Conservation (phyloP, 2,888 invertebrate genomes). For the Aromia moschata region DNA sequence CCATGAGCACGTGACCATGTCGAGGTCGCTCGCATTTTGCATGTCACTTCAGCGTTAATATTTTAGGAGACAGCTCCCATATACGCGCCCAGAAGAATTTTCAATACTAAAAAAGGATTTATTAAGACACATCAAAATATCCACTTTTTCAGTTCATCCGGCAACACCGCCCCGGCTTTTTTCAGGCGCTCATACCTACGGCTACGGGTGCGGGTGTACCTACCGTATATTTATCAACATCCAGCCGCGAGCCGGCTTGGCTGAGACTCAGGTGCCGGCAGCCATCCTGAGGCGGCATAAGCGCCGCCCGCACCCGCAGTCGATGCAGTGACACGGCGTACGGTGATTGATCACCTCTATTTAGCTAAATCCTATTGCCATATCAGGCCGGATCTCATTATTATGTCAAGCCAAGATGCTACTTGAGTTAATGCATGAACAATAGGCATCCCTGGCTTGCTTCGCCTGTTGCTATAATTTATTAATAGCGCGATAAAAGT, state of each 20-base stretch:
- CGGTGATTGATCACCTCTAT: slow-evolving; percentile 62
- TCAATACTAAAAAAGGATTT: no score
- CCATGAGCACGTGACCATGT: no score
- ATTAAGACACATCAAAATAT: no score
- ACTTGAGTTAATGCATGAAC: slow-evolving; percentile 64
- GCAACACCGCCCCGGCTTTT: no score
- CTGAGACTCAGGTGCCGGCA: slow-evolving; percentile 58
- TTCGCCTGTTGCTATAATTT: slow-evolving; percentile 64
- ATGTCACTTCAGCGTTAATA: no score
- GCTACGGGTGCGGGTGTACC: neutral
- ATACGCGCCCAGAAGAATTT: no score
- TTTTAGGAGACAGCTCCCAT: no score
- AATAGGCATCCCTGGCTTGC: slow-evolving; percentile 60
- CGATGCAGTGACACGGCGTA: slow-evolving; percentile 60
- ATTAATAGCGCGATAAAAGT: slow-evolving; percentile 65
- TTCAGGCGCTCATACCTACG: no score
- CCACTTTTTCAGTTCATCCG: no score
- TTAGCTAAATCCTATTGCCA: slow-evolving; percentile 62
- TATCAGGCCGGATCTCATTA: slow-evolving; percentile 64
- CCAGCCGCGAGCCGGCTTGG: slow-evolving; percentile 9
- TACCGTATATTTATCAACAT: slow-evolving; percentile 19
- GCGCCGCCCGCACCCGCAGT: slow-evolving; percentile 48
- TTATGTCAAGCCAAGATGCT: slow-evolving; percentile 64
- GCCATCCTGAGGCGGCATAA: slow-evolving; percentile 51
- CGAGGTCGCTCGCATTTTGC: no score